Evolutionary conservation across 2,113 vertebrate genomes (phyloP), one percentile per base, ranked within the genome.

Genomic region (Chelonoidis abingdonii): DNA sequence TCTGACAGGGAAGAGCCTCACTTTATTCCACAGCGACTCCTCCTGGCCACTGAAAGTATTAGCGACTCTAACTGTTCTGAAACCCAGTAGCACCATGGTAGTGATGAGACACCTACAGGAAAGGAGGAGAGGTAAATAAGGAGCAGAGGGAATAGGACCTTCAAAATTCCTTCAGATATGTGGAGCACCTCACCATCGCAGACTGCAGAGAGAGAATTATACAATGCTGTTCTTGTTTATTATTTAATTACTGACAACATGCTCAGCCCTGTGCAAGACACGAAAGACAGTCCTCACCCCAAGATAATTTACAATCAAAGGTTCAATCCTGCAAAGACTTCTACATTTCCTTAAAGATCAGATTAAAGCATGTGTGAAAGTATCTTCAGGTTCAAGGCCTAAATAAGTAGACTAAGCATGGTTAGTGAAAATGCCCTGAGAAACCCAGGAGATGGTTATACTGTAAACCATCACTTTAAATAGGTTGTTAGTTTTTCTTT

Each of bases 311-410:
- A 92, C 24, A 47, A 47, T 47, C 38, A 7, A 56, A 92, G 31
- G n/a, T 12, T 6, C 3, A 6, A 38, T 83, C 3, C 24, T 24
- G 1, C 8, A 13, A 93, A 83, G 91, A 84, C 27, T 86, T 8
- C 0, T 16, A 85, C 1, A 4, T 0, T 0, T 14, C 5, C 38
- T 57, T 5, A 3, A 76, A 86, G 2, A 82, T 1, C 35, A 27
- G 80, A 54, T 1, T 83, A 78, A 54, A 54, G 24, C 35, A 86
- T 69, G 16, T 14, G 87, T n/a, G 47, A 72, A 57, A 87, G 10
- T 3, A 4, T 83, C 81, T 78, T 10, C 4, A 76, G 25, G 1
- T 50, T 65, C 50, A 76, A 49, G 2, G 82, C 22, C 38, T 87
- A 14, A 95, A 91, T 91, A 93, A 92, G 21, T 24, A 76, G 53